Percentiles rank a stretch among this genome's conserved stretches.
These are phyloP conservation scores for Ophioninae sp. DNA, from an alignment of 2,888 invertebrate species.

Conservation along the genomic window DNA sequence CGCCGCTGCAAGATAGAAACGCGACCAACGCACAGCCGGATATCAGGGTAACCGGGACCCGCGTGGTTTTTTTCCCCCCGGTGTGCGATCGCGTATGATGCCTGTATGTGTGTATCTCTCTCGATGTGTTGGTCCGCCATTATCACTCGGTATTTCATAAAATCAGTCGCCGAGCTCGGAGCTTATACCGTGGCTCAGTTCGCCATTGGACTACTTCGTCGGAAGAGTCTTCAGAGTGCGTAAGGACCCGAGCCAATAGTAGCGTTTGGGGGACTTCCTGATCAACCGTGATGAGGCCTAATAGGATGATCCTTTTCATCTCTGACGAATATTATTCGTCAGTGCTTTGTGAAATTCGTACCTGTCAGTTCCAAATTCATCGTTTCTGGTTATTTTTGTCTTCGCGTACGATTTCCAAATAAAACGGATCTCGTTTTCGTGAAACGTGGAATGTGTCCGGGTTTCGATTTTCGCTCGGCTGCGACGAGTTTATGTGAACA, in stretches of 20 bases:
- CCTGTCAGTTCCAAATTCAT: not conserved
- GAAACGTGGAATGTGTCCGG: not conserved
- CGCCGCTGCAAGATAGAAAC: slow-evolving; percentile 57
- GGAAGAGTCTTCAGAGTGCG: slow-evolving; percentile 66
- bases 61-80: slow-evolving; percentile 32
- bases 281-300: not conserved
- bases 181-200: slow-evolving; percentile 71
- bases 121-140: slow-evolving; percentile 63
- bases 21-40: slow-evolving; percentile 50
- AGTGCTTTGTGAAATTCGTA: not conserved
- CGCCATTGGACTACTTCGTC: slow-evolving; percentile 65
- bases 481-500: slow-evolving; percentile 40
- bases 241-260: not conserved
- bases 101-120: slow-evolving; percentile 53
- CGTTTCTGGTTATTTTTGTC: not conserved
- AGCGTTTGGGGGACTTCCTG: not conserved
- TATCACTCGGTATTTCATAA: slow-evolving; percentile 76
- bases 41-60: slow-evolving; percentile 65
- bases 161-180: slow-evolving; percentile 75
- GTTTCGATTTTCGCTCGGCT: not conserved
- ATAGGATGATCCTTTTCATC: not conserved
- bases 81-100: not conserved
- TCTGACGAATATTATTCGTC: too few relatives aligned
- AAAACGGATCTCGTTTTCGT: not conserved
- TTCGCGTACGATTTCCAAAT: not conserved